Evolutionary conservation across 2,113 vertebrate genomes (phyloP), one percentile per base, ranked within the genome.

Genomic region (Loxodonta africana): DNA sequence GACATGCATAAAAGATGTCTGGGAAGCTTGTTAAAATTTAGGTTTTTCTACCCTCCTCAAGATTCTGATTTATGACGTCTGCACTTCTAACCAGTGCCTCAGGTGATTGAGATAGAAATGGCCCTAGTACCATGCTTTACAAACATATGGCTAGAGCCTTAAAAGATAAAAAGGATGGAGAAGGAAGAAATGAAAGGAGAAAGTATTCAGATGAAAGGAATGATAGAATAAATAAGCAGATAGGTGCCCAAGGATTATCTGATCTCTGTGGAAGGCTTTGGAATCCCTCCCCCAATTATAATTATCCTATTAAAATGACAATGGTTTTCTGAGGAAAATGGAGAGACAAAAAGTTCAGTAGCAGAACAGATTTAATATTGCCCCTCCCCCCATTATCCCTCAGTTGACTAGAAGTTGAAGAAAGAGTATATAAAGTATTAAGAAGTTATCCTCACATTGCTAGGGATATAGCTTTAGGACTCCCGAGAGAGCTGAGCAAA

Each of bases 151-250:
- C 57, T 94, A 90, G 23, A 81, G 4, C 26, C 69, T 88, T 90
- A 88, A 65, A 80, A 84, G 51, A 96, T 63, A 95, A 85, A 83
- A 7, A 51, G 6, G 18, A 51, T 26, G 90, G 77, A 92, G 48
- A 80, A 76, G 21, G 6, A 23, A 41, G 11, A 73, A 69, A n/a
- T 91, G 71, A 78, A 86, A 62, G 20, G 20, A 80, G 5, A 63
- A 95, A 67, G 21, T 20, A 94, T 41, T 84, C 76, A 80, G 46
- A 77, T 71, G 26, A 96, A 97, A 93, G 28, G 20, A 37, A 30
- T 65, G 44, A n/a, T 81, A 53, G 18, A 93, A 80, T 26, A 81
- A 69, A 63, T 37, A 28, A 48, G 5, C 12, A 53, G 9, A 73
- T 3, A 62, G 67, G 4, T 60, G 4, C 14, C 26, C 33, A 26